Conservation (phyloP, 37 sponge, comb jelly and placozoan species). For the Crambe crambe region DNA sequence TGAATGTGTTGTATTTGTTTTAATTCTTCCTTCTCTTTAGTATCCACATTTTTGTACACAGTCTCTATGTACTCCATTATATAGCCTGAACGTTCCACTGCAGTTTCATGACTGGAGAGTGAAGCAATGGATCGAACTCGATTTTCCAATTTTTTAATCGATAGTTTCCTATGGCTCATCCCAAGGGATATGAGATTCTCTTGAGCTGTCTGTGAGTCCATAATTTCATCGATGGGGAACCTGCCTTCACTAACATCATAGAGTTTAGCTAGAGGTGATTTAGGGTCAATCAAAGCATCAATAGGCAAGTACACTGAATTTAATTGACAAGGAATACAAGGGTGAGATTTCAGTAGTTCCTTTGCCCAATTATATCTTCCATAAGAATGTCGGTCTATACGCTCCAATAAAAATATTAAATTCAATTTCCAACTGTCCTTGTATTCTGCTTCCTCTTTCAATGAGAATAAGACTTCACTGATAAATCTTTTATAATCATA, state of each 20-base stretch:
- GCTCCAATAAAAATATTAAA: too few species aligned
- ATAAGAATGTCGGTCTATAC: not conserved
- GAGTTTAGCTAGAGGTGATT: not conserved
- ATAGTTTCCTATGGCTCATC: slow-evolving; percentile 38
- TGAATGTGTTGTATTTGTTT: slow-evolving; percentile 28
- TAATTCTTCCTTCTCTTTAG: too few species aligned
- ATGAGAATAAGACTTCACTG: slow-evolving; percentile 25
- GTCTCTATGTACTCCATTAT: slow-evolving; percentile 19
- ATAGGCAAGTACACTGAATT: slow-evolving; percentile 1
- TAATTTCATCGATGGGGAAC: slow-evolving; percentile 41
- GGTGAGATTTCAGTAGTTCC: slow-evolving; percentile 7
- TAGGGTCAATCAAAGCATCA: slow-evolving; percentile 33
- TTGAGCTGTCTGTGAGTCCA: not conserved
- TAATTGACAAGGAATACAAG: slow-evolving; percentile 33
- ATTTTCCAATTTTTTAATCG: slow-evolving; percentile 18
- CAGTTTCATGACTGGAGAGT: not conserved
- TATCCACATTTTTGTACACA: too few species aligned
- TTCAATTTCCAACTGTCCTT: slow-evolving; percentile 6
- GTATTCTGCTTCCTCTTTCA: slow-evolving; percentile 6
- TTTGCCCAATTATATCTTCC: slow-evolving; percentile 28
- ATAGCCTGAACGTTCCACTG: slow-evolving; percentile 16
- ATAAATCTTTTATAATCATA: slow-evolving; percentile 39
- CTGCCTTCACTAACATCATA: slow-evolving; percentile 40
- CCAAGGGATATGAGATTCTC: slow-evolving; percentile 17
- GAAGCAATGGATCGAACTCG: slow-evolving; percentile 31